These are phyloP conservation scores for Ypsolopha sequella DNA, from an alignment of 2,888 invertebrate species.

Conservation along the genomic window DNA sequence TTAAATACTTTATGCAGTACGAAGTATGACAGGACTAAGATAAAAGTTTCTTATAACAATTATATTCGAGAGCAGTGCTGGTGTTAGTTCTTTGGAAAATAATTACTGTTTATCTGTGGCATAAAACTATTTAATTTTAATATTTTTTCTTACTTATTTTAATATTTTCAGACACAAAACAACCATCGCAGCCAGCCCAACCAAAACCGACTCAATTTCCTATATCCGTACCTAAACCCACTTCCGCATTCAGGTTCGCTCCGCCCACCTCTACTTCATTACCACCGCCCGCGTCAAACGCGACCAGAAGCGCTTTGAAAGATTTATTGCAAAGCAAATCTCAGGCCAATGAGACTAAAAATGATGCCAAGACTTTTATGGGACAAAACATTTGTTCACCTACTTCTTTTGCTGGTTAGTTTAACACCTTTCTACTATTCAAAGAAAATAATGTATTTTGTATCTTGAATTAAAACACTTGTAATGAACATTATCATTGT, in stretches of 20 bases:
- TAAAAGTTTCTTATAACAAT: no score
- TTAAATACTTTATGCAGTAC: not conserved
- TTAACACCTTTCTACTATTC: not conserved
- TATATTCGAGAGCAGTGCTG: no score
- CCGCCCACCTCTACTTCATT: slow-evolving; percentile 4
- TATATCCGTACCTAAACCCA: slow-evolving; percentile 4
- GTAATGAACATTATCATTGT: not conserved
- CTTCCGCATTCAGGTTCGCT: slow-evolving; percentile 5
- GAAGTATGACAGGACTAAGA: no score
- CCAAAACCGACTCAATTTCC: slow-evolving; percentile 8
- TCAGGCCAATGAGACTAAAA: slow-evolving; percentile 26
- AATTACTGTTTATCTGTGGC: no score
- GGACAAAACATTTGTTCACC: slow-evolving; percentile 58
- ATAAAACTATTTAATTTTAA: no score
- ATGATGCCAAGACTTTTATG: slow-evolving; percentile 41
- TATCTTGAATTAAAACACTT: not conserved
- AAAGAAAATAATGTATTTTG: not conserved
- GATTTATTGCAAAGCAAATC: slow-evolving; percentile 32
- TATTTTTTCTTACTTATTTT: no score
- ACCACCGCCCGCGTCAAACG: slow-evolving; percentile 13
- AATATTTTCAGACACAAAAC: slow-evolving; percentile 16
- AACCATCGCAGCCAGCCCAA: slow-evolving; percentile 19
- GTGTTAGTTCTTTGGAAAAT: no score
- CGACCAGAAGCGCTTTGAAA: slow-evolving; percentile 39
- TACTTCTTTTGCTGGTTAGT: slow-evolving; percentile 38